phyloP scores from a whole-genome alignment of 2,113 vertebrate genomes.

The Fregetta grallaria region DNA sequence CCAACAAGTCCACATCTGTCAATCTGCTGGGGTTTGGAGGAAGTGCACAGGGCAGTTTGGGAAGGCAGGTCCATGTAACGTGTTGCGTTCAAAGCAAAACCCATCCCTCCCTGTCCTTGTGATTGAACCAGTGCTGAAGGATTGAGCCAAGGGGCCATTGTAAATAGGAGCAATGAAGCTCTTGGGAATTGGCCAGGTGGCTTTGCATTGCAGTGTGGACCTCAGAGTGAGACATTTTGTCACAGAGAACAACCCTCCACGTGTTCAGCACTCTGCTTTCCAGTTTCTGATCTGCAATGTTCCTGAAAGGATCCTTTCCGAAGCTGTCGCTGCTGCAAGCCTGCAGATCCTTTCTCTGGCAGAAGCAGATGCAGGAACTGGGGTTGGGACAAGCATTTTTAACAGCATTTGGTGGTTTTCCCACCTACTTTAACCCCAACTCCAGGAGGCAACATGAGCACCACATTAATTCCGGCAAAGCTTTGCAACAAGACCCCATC shows the following conservation, averaged over 20 bases:
- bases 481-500: background rate
- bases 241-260: background rate
- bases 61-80: rapidly evolving
- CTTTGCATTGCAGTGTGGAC: background rate
- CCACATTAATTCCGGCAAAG: background rate
- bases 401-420: background rate
- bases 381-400: background rate
- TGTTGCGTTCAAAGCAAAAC: background rate
- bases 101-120: background rate
- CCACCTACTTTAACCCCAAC: background rate
- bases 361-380: background rate
- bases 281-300: background rate
- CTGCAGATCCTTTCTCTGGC: background rate
- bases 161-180: background rate
- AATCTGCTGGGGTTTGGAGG: background rate
- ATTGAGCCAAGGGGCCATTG: background rate
- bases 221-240: background rate
- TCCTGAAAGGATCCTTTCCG: background rate
- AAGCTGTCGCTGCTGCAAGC: background rate
- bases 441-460: background rate
- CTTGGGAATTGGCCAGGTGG: background rate
- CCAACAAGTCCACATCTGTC: background rate
- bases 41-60: background rate
- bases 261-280: background rate
- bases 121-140: background rate